Base-by-base conservation (phyloP, 2,888 invertebrate species). In the Megalurothrips usitatus region DNA sequence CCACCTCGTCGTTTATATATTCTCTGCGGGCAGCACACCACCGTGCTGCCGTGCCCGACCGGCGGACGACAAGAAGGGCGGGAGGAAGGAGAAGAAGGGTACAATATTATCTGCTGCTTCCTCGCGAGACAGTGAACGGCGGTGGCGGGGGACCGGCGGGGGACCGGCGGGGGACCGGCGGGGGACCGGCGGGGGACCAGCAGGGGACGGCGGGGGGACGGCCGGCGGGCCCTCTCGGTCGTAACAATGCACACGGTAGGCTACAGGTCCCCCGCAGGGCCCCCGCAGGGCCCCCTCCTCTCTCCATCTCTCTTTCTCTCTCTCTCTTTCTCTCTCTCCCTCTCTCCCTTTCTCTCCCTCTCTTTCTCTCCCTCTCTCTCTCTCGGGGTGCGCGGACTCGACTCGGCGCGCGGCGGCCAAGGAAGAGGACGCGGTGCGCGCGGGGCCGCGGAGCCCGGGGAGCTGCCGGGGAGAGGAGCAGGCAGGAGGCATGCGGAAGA, bases 41-140 rank as follows among this genome's bases (percentile, higher is more conserved):
- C 34, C 6, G 34, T 43, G 34, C 34, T 6, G 34, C 34, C 34
- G 34, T 6, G 34, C 34, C 34, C 34, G 34, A n/a, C n/a, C 34
- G 34, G 34, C 2, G 34, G 34, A 43, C 34, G 6, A 43, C 3
- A 43, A 43, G 34, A 43, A 43, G 34, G 34, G 34, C 34, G 34
- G 34, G 34, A 2, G 34, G 34, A 43, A 43, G 34, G 34, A 43
- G 34, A 6, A 75, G 26, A 75, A 75, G 26, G 68, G 23, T 75
- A 75, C 58, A 58, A 58, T 58, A 58, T 58, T 58, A 58, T 58
- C 58, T 26, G 68, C 58, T 58, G 4, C 58, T 58, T 58, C 58
- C 19, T 17, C 58, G 6, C 14, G 14, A 52, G 52, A 6, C 14
- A 52, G 68, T 23, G 68, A 23, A 11, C 68, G 9, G 68, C 68